Evolutionary conservation across 1,140 invertebrate species (phyloP), one percentile per base, ranked within the genome.

Genomic region (Mizuhopecten yessoensis): DNA sequence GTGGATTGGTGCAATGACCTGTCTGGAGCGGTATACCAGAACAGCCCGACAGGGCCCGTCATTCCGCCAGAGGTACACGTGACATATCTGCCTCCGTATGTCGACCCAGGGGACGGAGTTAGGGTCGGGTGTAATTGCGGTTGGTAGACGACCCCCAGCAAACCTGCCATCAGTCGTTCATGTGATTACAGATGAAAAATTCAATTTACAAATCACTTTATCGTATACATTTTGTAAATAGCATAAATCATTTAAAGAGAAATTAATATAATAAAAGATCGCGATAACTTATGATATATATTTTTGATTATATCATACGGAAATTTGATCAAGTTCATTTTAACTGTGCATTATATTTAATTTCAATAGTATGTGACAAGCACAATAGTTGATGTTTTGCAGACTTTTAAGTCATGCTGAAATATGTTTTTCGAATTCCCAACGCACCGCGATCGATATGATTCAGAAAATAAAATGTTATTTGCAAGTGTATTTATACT

Each of bases 101-200:
- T 29, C 23, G 3, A 75, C 57, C n/a, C 57, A n/a, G n/a, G 57
- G 57, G 57, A 75, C 20, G 5, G 5, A 75, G 57, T 75, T 75
- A 75, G 57, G 57, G 57, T 9, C 11, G n/a, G 57, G 57, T 17
- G 57, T 75, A 75, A 75, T 75, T 23, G n/a, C 23, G 57, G 57
- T 17, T 13, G n/a, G 57, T 13, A 75, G 57, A 75, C 57, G n/a
- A 75, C 57, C 57, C n/a, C 23, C 5, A 75, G 57, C 57, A 75
- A 75, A 75, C 57, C 57, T 75, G 57, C 57, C 57, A 75, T 75
- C 57, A 75, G 23, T 75, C 57, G 17, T 75, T 29, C n/a, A 23
- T 75, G 57, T 29, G 57, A 75, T 75, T 75, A 75, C 57, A 1
- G n/a, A 29, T n/a, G 57, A 9, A 9, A 9, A 75, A 29, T 49